Percentiles rank a stretch among this genome's conserved stretches.
Evolutionary conservation across 2,888 invertebrate genomes (phyloP).

Genomic region (Clivina fossor): DNA sequence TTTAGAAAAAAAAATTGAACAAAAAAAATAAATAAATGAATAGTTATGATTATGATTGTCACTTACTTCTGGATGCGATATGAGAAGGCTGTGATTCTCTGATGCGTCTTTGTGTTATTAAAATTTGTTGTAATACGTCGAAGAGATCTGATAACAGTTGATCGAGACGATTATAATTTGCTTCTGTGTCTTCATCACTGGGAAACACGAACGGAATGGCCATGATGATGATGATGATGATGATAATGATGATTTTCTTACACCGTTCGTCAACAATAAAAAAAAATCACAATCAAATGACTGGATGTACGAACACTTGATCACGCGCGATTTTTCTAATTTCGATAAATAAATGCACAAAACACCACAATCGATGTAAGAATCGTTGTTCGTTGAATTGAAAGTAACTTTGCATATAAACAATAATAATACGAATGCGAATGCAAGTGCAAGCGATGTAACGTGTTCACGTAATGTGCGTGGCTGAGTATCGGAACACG

Average conservation of each 20-base stretch:
- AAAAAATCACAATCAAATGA: too few species aligned
- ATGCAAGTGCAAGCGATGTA: too few species aligned
- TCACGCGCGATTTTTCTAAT: too few species aligned
- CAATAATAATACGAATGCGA: slow-evolving; percentile 1
- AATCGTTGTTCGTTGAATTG: too few species aligned
- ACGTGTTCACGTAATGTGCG: slow-evolving; percentile 35
- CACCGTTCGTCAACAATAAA: too few species aligned
- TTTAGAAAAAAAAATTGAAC: slow-evolving; percentile 4
- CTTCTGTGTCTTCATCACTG: slow-evolving; percentile 46
- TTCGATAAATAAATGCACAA: too few species aligned
- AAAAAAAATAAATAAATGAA: slow-evolving; percentile 6
- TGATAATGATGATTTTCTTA: too few species aligned
- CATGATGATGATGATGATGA: slow-evolving; percentile 48
- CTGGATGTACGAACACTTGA: too few species aligned
- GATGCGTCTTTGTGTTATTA: slow-evolving; percentile 37
- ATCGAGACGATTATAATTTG: slow-evolving; percentile 39
- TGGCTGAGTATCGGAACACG: slow-evolving; percentile 40
- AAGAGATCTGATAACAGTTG: slow-evolving; percentile 41
- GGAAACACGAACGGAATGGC: slow-evolving; percentile 52
- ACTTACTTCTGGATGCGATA: slow-evolving; percentile 30
- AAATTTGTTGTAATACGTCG: slow-evolving; percentile 42
- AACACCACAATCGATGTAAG: too few species aligned
- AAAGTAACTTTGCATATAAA: too few species aligned
- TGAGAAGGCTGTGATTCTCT: slow-evolving; percentile 22
- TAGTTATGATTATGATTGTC: slow-evolving; percentile 2